Evolutionary conservation across 2,113 vertebrate genomes (phyloP), one percentile per base, ranked within the genome.

Genomic region (Dicentrarchus labrax): DNA sequence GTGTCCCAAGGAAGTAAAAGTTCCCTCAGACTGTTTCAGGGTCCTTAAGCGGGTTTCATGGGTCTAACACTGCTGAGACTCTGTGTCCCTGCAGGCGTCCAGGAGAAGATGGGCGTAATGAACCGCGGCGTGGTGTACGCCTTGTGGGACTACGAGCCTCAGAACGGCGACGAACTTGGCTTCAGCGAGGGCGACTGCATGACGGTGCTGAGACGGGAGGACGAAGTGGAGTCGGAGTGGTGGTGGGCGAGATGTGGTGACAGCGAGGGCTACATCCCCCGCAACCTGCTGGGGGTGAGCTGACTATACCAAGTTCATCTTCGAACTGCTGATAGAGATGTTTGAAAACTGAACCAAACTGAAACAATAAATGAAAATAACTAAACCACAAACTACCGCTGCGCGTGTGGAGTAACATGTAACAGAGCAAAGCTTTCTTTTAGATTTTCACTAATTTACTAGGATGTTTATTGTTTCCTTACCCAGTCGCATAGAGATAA

Each of bases 41-140:
- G 13, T 36, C 15, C 6, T 36, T 4, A 3, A 5, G 57, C 11
- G 24, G 54, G n/a, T 57, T 24, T 6, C 4, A 13, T 5, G 5
- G 22, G 5, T 12, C 9, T 30, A 30, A 30, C 41, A 43, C 41
- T 47, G 45, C 2, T 4, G 43, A 11, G 43, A 45, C n/a, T 30
- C 2, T n/a, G 54, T 78, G 72, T 66, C 4, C 2, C 0, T 0
- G 15, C 73, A 99, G 98, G 98, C 1, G 98, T 99, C 10, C 98
- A 99, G 94, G 98, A 99, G 95, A 99, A 99, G 90, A 99, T 99
- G 97, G 98, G 98, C 0, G 96, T 98, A 67, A 99, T 99, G 98
- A 99, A 99, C 88, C 96, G 97, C 19, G 98, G 97, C 0, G 94
- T 98, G 85, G 97, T 99, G 51, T 99, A 98, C 10, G 97, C 96